phyloP scores from a whole-genome alignment of 92 coral and sea anemone species.

The Parazoanthus darwini region DNA sequence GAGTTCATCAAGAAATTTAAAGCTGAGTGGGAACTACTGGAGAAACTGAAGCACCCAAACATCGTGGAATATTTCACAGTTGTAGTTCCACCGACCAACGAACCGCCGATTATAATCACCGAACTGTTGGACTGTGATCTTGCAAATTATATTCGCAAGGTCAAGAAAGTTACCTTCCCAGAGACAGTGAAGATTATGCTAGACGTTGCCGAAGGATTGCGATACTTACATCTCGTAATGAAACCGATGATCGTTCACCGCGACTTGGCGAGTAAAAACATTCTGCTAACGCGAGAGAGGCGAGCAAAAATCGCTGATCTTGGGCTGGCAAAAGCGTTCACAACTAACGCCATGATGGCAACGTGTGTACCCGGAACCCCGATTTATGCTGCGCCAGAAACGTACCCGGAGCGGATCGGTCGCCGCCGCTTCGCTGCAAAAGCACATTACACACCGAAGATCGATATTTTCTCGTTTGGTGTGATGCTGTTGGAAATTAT shows the following conservation, averaged over 20 bases:
- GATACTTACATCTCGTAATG: conserved; percentile 58
- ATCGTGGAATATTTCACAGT: conserved; percentile 80
- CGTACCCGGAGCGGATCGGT: conserved; percentile 55
- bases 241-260: conserved; percentile 73
- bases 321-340: conserved; percentile 81
- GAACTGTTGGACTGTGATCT: conserved; percentile 75
- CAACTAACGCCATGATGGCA: conserved; percentile 81
- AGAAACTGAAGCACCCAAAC: conserved; percentile 60
- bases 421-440: conserved; percentile 32
- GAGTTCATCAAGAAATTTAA: conserved; percentile 60
- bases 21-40: conserved; percentile 76
- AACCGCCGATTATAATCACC: conserved; percentile 76
- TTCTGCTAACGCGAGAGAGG: conserved; percentile 54
- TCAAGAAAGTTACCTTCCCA: conserved; percentile 54
- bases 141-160: conserved; percentile 50
- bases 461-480: conserved; percentile 89
- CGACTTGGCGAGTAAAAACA: conserved; percentile 79
- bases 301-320: conserved; percentile 86
- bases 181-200: conserved; percentile 73
- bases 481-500: conserved; percentile 76
- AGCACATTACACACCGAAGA: conserved; percentile 71
- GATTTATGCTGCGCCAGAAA: conserved; percentile 86
- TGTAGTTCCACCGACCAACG: conserved; percentile 55
- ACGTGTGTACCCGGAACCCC: conserved; percentile 76
- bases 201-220: conserved; percentile 76